Conservation (phyloP, 2,888 invertebrate species). For the Leptogaster cylindrica region DNA sequence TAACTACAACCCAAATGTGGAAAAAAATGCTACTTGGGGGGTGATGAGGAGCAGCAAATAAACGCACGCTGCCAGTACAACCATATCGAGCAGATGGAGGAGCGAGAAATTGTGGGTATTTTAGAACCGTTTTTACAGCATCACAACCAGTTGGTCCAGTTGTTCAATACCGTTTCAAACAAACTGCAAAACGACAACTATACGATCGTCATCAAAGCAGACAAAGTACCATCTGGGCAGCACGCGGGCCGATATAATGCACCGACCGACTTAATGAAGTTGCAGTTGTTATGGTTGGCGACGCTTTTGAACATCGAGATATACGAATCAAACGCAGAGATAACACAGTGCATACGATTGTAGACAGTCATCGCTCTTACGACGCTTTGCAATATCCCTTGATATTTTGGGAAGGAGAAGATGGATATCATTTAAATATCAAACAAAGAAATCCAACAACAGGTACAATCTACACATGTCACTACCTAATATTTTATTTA, state of each 20-base stretch:
- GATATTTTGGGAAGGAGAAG: too few relatives aligned
- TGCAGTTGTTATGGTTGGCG: slow-evolving; percentile 45
- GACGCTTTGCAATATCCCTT: slow-evolving; percentile 11
- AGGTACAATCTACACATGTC: too few relatives aligned
- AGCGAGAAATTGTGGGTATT: slow-evolving; percentile 14
- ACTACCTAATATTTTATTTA: too few relatives aligned
- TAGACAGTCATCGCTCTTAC: slow-evolving; percentile 42
- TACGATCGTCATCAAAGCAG: slow-evolving; percentile 51
- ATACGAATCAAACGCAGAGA: slow-evolving; percentile 44
- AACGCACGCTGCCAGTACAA: too few relatives aligned
- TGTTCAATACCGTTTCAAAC: slow-evolving; percentile 46
- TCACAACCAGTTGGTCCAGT: slow-evolving; percentile 45
- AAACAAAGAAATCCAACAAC: too few relatives aligned
- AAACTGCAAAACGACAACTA: slow-evolving; percentile 44
- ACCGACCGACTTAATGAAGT: slow-evolving; percentile 44
- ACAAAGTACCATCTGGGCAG: slow-evolving; percentile 50
- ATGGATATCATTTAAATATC: too few relatives aligned
- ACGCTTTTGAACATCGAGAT: slow-evolving; percentile 45
- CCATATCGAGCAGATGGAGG: slow-evolving; percentile 10
- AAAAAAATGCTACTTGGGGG: too few relatives aligned
- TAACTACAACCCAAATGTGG: too few relatives aligned
- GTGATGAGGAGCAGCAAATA: too few relatives aligned
- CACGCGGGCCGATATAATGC: slow-evolving; percentile 41
- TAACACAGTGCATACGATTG: slow-evolving; percentile 43
- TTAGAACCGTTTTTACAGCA: slow-evolving; percentile 45